Evolutionary conservation across 2,113 vertebrate genomes (phyloP).

Genomic region (Mungos mungo): DNA sequence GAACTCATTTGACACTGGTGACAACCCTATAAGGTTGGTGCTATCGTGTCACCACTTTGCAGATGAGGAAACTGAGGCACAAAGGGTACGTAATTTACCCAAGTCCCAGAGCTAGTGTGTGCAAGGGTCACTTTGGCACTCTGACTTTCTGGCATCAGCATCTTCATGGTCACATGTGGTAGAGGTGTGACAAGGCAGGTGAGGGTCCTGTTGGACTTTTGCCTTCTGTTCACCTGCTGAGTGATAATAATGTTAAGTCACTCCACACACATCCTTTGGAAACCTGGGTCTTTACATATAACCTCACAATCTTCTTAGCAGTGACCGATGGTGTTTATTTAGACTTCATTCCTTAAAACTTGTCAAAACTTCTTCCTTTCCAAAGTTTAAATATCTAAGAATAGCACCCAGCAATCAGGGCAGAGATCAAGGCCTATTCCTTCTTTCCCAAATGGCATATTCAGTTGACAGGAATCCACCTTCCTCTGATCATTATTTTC

Average conservation of each 20-base stretch:
- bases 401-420: neutral
- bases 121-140: neutral
- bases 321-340: neutral
- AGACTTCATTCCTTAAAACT: neutral
- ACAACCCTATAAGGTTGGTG: neutral
- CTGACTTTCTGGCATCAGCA: neutral
- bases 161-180: neutral
- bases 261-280: neutral
- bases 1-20: neutral
- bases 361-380: neutral
- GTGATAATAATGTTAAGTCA: neutral
- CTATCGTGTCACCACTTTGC: neutral
- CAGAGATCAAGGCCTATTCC: neutral
- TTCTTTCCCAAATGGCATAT: neutral
- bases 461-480: neutral
- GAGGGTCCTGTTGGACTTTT: neutral
- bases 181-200: too few relatives aligned
- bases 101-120: neutral
- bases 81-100: neutral
- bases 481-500: neutral
- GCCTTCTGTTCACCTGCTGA: neutral
- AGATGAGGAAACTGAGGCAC: neutral
- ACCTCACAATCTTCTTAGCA: neutral
- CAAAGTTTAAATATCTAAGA: neutral
- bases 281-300: neutral